Conservation (phyloP, 2,113 vertebrate species). For the cat (Felis catus) region DNA sequence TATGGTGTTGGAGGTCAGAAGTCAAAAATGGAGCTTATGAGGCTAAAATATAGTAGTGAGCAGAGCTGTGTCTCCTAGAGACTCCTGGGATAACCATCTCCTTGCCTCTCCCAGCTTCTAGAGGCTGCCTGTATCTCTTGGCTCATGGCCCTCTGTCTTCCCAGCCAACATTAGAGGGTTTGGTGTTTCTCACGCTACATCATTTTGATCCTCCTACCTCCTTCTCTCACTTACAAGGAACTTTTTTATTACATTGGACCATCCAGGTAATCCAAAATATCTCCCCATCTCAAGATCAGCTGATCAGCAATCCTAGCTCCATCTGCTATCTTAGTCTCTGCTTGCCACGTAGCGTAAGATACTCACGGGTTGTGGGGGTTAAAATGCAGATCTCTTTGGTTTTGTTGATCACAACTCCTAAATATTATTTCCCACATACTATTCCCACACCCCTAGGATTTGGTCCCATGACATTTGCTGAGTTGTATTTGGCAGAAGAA, state of each 20-base stretch:
- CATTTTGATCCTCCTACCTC: background rate
- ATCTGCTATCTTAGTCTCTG: no score
- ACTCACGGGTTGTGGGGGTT: background rate
- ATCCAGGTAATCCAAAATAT: background rate
- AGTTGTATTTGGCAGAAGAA: background rate
- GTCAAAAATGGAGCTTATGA: background rate
- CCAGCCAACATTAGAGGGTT: background rate
- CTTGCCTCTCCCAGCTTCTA: background rate
- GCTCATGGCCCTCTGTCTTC: background rate
- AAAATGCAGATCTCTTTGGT: background rate
- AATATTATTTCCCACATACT: background rate
- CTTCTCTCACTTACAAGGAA: background rate
- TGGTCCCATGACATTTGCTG: background rate
- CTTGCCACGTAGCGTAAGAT: background rate
- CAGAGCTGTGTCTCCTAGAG: background rate
- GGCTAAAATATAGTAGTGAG: background rate
- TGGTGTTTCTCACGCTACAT: background rate
- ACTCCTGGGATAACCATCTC: background rate
- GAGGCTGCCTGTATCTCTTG: no score
- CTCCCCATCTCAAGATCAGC: background rate
- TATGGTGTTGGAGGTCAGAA: background rate
- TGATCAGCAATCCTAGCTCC: background rate
- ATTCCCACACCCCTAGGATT: background rate
- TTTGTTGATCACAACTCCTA: background rate
- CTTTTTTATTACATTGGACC: no score